phyloP scores from a whole-genome alignment of 2,797 vertebrate species.

The Remorina albescens region DNA sequence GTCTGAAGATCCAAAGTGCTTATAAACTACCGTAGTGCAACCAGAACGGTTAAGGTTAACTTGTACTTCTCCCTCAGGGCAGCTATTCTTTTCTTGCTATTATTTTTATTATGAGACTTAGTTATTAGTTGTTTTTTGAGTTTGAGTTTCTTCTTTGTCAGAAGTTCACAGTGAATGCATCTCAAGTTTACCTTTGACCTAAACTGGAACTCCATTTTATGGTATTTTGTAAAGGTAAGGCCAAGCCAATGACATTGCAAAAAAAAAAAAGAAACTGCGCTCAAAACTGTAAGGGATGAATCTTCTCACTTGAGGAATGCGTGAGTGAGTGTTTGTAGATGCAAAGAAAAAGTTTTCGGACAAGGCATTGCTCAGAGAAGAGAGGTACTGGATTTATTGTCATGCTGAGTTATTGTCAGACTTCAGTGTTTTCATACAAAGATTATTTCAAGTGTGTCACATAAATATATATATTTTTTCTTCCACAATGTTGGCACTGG shows the following conservation, averaged over 20 bases:
- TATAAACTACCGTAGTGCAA: slow-evolving; percentile 62
- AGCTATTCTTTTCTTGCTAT: slow-evolving; percentile 62
- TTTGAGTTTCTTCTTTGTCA: slow-evolving; percentile 56
- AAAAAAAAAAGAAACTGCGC: slow-evolving; percentile 35
- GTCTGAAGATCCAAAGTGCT: slow-evolving; percentile 83
- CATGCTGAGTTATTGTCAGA: slow-evolving; percentile 58
- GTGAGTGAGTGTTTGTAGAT: slow-evolving; percentile 50
- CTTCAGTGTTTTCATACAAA: slow-evolving; percentile 48
- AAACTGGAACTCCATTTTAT: slow-evolving; percentile 77
- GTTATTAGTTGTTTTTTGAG: slow-evolving; percentile 47
- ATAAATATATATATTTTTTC: neutral
- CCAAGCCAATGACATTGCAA: slow-evolving; percentile 53
- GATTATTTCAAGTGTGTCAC: slow-evolving; percentile 43
- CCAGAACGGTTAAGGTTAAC: slow-evolving; percentile 51
- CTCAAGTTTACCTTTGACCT: slow-evolving; percentile 81
- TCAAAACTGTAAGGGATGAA: slow-evolving; percentile 42
- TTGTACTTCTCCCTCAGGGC: slow-evolving; percentile 78
- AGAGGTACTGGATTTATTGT: slow-evolving; percentile 63
- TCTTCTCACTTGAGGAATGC: slow-evolving; percentile 54
- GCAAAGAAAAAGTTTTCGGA: slow-evolving; percentile 45
- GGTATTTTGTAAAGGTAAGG: slow-evolving; percentile 60
- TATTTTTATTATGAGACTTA: slow-evolving; percentile 52
- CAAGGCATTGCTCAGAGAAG: slow-evolving; percentile 24
- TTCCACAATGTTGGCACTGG: slow-evolving; percentile 47
- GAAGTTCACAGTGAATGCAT: slow-evolving; percentile 71